Conservation (phyloP, 2,888 invertebrate species). For the Xestia xanthographa region DNA sequence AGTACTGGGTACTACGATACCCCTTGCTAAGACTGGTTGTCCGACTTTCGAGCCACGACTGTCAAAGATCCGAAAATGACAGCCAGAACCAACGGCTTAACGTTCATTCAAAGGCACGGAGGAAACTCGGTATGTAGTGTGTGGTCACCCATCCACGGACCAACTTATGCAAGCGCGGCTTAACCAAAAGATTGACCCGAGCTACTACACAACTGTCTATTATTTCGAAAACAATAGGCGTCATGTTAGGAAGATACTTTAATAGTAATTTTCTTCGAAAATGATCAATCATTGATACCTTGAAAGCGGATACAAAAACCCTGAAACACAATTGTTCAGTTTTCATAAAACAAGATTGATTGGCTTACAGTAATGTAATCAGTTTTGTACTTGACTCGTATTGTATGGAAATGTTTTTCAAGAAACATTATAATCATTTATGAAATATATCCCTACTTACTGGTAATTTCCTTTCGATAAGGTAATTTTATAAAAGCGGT, state of each 20-base stretch:
- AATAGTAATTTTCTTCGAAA: neutral
- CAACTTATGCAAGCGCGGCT: too few species aligned
- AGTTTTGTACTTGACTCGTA: neutral
- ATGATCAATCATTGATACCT: constrained; percentile 45
- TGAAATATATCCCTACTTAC: neutral
- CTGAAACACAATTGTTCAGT: constrained; percentile 42
- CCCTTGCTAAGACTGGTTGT: neutral
- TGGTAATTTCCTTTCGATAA: neutral
- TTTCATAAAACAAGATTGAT: constrained; percentile 58
- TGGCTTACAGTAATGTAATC: constrained; percentile 38
- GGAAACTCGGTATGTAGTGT: too few species aligned
- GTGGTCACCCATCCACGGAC: too few species aligned
- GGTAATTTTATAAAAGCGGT: neutral
- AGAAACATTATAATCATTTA: constrained; percentile 11
- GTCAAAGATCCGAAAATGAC: too few species aligned
- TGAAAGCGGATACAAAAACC: constrained; percentile 17
- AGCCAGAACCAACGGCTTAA: too few species aligned
- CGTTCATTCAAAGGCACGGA: too few species aligned
- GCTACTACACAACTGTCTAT: neutral
- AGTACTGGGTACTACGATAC: neutral
- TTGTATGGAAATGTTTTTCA: constrained; percentile 15
- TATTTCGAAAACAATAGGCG: neutral
- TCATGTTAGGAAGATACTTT: neutral
- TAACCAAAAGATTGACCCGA: too few species aligned
- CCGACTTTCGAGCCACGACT: neutral